Base-by-base conservation (phyloP, 1,140 invertebrate genomes). In the Penaeus indicus region DNA sequence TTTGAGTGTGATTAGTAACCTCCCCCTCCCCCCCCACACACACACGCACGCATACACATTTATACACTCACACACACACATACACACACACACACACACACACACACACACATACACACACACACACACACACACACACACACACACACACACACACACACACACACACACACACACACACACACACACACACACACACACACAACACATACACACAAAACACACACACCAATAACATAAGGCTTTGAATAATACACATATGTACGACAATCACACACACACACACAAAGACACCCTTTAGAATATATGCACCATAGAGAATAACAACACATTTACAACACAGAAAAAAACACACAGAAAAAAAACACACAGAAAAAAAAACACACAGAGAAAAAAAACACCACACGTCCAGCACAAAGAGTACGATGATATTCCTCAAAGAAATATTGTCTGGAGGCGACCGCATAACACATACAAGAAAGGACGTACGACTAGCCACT, bases 141-240 rank as follows among this genome's bases (percentile, higher is more conserved):
- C 67, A 72, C 67, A 72, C 67, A 72, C 67, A 21, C 67, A 72
- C 67, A 72, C 67, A 72, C 67, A 72, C n/a, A 72, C 38, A 42
- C 38, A 42, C 38, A 72, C 67, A 21, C 67, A 72, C 67, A 72
- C 67, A 21, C 67, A 72, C 67, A 72, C 67, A 21, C 67, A 72
- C 67, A 72, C 67, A 21, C 67, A 72, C 67, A 72, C 67, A 21
- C 67, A 72, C 67, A 21, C 67, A 72, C 21, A 72, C 67, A 72
- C 67, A 72, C 67, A 72, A 72, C 67, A 72, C 67, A 72, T 21
- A 21, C 67, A 72, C 67, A 72, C 67, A 72, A n/a, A n/a, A n/a
- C 67, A 72, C n/a, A 72, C 38, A 42, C 38, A 42, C 38, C 63
- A 32, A 32, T 32, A 32, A 32, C 32, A 32, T 32, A 32, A 32